Evolutionary conservation across 1,140 invertebrate genomes (phyloP).

Genomic region (Arctopsyche grandis): DNA sequence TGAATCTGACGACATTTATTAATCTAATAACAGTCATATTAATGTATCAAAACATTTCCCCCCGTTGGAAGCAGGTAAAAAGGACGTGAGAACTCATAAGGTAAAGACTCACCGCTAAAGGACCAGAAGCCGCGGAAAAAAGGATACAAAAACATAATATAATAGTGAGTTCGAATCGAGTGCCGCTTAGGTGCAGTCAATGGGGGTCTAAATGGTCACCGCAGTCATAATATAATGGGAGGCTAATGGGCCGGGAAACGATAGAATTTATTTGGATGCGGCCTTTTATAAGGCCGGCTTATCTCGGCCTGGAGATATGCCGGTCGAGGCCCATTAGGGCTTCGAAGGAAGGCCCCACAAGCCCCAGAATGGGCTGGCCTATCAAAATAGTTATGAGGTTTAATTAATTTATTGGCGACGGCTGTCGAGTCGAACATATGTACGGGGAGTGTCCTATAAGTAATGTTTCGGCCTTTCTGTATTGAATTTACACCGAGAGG

Average conservation of each 20-base stretch:
- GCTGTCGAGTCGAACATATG: neutral
- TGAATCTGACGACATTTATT: slow-evolving; percentile 1
- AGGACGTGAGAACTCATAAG: neutral
- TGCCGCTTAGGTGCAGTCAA: slow-evolving; percentile 19
- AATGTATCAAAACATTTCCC: neutral
- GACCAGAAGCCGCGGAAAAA: neutral
- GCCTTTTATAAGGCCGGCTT: slow-evolving; percentile 41
- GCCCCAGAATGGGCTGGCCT: neutral
- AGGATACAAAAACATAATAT: neutral
- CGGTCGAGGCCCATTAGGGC: slow-evolving; percentile 12
- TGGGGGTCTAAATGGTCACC: slow-evolving; percentile 31
- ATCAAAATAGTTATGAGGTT: slow-evolving; percentile 27
- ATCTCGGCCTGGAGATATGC: slow-evolving; percentile 25
- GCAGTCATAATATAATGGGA: slow-evolving; percentile 50
- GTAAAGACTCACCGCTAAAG: neutral
- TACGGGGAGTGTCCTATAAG: too few relatives aligned
- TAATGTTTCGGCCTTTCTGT: too few relatives aligned
- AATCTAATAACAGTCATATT: neutral
- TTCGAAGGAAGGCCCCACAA: slow-evolving; percentile 8
- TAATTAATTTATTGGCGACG: slow-evolving; percentile 30
- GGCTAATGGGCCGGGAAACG: slow-evolving; percentile 46
- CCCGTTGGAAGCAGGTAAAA: neutral
- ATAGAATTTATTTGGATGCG: slow-evolving; percentile 46
- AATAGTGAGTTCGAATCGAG: neutral
- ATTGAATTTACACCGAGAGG: too few relatives aligned